A percentile compares a stretch with the other conserved stretches of the same genome.
These are phyloP conservation scores for Polyommatus icarus DNA, from an alignment of 2,888 invertebrate genomes.

Conservation along the genomic window DNA sequence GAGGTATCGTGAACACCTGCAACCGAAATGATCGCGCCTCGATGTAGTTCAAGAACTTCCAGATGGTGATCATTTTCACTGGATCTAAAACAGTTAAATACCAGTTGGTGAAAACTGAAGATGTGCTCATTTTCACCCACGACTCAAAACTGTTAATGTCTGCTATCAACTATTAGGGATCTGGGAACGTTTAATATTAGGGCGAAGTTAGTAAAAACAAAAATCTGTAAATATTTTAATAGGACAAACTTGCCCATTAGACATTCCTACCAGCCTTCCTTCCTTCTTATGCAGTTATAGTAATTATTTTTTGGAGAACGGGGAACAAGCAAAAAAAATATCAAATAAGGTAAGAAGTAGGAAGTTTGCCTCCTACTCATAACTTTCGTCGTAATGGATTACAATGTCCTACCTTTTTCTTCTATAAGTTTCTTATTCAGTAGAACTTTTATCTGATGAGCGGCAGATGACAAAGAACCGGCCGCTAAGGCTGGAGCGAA, in stretches of 20 bases:
- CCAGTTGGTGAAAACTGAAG: background rate
- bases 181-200: no score
- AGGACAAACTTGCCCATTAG: no score
- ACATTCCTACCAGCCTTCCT: no score
- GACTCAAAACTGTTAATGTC: no score
- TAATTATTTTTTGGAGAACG: no score
- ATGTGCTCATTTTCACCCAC: background rate
- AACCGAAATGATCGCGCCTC: slow-evolving; percentile 39
- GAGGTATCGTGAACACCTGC: slow-evolving; percentile 36
- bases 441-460: slow-evolving; percentile 35
- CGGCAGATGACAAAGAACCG: slow-evolving; percentile 30
- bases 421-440: slow-evolving; percentile 32
- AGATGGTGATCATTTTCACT: slow-evolving; percentile 23
- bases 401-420: background rate
- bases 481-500: slow-evolving; percentile 36
- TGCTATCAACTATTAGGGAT: no score
- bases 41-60: slow-evolving; percentile 38
- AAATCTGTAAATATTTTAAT: no score
- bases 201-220: no score
- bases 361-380: no score
- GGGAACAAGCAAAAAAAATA: no score
- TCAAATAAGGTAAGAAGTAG: background rate
- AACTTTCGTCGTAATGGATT: no score
- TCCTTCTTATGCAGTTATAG: no score
- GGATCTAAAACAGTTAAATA: slow-evolving; percentile 30